These are phyloP conservation scores for Tenthredo notha DNA, from an alignment of 2,888 invertebrate genomes.

Conservation along the genomic window DNA sequence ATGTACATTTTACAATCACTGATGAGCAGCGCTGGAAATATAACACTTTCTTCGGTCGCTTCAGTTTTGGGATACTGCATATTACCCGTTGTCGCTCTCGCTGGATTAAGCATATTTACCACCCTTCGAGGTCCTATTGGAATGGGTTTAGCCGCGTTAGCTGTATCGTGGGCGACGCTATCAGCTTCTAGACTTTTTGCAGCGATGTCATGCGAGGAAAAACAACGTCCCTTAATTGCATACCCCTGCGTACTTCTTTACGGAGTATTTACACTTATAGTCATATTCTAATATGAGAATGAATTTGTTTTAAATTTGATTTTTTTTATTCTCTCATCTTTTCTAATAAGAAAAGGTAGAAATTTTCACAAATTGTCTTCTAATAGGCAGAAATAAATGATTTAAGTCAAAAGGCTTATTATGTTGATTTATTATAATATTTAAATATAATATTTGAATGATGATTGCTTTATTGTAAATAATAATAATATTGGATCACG, in stretches of 20 bases:
- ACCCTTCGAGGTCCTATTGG: conserved; percentile 88
- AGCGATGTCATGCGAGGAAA: conserved; percentile 92
- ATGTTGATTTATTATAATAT: conserved; percentile 6
- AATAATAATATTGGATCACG: conserved; percentile 1
- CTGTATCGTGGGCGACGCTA: conserved; percentile 93
- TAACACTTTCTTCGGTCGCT: conserved; percentile 89
- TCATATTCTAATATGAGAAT: conserved; percentile 86
- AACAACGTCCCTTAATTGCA: conserved; percentile 92
- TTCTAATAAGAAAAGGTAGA: not conserved
- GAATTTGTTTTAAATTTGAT: not conserved
- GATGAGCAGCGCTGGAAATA: conserved; percentile 88
- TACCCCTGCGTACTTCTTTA: conserved; percentile 96
- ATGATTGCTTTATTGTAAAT: not conserved
- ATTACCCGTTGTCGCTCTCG: conserved; percentile 94
- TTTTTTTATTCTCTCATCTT: not conserved
- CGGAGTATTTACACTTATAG: conserved; percentile 95
- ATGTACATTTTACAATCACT: conserved; percentile 93
- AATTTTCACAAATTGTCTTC: not conserved
- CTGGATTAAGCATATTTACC: conserved; percentile 88
- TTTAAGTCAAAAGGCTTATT: not conserved
- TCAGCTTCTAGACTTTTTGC: conserved; percentile 96
- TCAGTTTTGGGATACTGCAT: conserved; percentile 96
- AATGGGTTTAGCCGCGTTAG: conserved; percentile 83
- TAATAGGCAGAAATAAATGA: not conserved
- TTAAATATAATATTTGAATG: not conserved